A percentile compares a stretch with the other conserved stretches of the same genome.
phyloP scores from a whole-genome alignment of 2,113 vertebrate species.

The Cygnus buccinator region DNA sequence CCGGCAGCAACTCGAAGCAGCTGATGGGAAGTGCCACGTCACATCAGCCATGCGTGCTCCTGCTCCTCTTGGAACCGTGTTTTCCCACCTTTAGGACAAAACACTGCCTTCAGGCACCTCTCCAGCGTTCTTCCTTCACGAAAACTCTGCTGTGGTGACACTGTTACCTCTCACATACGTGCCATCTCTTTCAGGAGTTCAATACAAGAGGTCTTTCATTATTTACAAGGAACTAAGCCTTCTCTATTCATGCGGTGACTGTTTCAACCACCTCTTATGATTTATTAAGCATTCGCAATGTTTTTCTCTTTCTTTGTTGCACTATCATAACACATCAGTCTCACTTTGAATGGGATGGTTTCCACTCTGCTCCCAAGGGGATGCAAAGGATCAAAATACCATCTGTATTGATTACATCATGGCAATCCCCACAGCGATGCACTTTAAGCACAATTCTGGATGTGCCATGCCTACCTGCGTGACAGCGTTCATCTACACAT shows the following conservation, averaged over 20 bases:
- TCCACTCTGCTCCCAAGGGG: neutral
- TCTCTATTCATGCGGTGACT: neutral
- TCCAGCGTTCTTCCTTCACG: neutral
- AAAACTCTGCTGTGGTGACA: neutral
- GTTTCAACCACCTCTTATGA: neutral
- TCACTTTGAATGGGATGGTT: neutral
- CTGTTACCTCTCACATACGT: rapidly evolving
- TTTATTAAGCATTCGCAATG: slow-evolving; percentile 10
- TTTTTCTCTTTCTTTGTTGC: neutral
- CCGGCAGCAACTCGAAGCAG: rapidly evolving
- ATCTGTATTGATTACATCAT: rapidly evolving
- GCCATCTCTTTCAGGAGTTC: neutral
- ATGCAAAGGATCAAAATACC: neutral
- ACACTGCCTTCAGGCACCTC: neutral
- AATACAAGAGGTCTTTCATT: neutral
- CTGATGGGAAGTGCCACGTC: neutral
- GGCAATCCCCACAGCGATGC: neutral
- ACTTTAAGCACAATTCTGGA: neutral
- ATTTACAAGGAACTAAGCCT: neutral
- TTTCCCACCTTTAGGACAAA: neutral
- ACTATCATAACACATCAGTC: neutral
- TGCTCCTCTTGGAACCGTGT: neutral
- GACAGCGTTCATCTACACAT: neutral
- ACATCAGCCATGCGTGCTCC: neutral
- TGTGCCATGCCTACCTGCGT: rapidly evolving